Evolutionary conservation across 1,140 invertebrate species (phyloP).

Genomic region (Arctopsyche grandis): DNA sequence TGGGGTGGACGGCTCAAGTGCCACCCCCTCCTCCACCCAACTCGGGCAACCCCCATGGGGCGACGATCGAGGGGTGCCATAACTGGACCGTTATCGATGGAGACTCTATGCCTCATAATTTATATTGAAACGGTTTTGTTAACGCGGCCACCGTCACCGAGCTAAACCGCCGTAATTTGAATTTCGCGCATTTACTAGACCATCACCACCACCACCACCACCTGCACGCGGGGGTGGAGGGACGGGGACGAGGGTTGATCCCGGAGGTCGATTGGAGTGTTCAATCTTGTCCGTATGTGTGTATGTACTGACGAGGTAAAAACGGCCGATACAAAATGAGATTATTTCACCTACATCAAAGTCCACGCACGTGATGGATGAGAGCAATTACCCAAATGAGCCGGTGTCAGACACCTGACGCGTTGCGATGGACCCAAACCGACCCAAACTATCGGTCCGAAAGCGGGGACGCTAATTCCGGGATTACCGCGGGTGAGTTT

Average conservation of each 20-base stretch:
- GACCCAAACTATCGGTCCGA: constrained; percentile 24
- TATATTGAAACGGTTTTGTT: constrained; percentile 29
- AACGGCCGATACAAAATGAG: constrained; percentile 55
- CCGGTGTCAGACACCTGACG: constrained; percentile 52
- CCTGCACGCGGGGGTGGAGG: too few species aligned
- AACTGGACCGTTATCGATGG: constrained; percentile 48
- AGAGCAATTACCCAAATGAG: constrained; percentile 55
- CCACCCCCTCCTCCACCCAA: constrained; percentile 30
- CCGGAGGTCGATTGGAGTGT: constrained; percentile 46
- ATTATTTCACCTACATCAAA: constrained; percentile 55
- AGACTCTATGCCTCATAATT: constrained; percentile 48
- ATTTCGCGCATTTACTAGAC: background rate
- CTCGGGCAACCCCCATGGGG: constrained; percentile 12
- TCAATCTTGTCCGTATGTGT: constrained; percentile 47
- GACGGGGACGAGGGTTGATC: background rate
- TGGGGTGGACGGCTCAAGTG: constrained; percentile 38
- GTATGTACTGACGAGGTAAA: constrained; percentile 42
- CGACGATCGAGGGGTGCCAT: constrained; percentile 37
- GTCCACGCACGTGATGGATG: constrained; percentile 53
- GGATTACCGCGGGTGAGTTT: background rate
- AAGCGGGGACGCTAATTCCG: constrained; percentile 26
- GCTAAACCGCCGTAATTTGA: background rate
- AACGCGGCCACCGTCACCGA: background rate
- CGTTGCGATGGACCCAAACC: background rate
- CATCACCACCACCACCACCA: background rate